phyloP scores from a whole-genome alignment of 1,140 invertebrate genomes.

The Leptinotarsa texana region DNA sequence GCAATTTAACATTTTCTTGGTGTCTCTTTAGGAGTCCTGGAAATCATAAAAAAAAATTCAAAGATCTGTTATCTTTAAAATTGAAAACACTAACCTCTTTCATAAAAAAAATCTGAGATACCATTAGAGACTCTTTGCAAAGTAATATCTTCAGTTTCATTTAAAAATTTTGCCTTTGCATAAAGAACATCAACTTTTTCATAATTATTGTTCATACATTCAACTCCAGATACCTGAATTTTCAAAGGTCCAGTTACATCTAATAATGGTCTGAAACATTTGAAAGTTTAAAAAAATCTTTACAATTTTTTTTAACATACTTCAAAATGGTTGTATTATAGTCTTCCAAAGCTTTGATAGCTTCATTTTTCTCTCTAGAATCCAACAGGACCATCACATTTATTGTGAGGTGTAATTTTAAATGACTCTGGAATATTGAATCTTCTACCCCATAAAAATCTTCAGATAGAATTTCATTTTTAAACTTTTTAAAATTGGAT shows the following conservation, averaged over 20 bases:
- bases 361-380: slow-evolving; percentile 64
- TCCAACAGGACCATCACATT: slow-evolving; percentile 71
- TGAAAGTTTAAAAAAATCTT: not conserved
- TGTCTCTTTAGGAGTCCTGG: slow-evolving; percentile 60
- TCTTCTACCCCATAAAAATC: slow-evolving; percentile 62
- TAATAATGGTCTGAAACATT: slow-evolving; percentile 19
- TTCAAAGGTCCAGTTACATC: slow-evolving; percentile 44
- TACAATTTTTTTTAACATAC: slow-evolving; percentile 54
- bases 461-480: slow-evolving; percentile 45
- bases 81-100: slow-evolving; percentile 56
- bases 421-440: slow-evolving; percentile 69
- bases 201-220: slow-evolving; percentile 60
- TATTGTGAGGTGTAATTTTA: slow-evolving; percentile 78
- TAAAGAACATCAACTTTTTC: slow-evolving; percentile 58
- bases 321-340: slow-evolving; percentile 60
- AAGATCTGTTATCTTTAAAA: slow-evolving; percentile 57
- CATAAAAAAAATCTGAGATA: slow-evolving; percentile 56
- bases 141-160: slow-evolving; percentile 49
- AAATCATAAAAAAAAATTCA: not conserved
- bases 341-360: slow-evolving; percentile 58
- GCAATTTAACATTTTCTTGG: slow-evolving; percentile 70
- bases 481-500: slow-evolving; percentile 64
- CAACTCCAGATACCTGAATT: slow-evolving; percentile 57
- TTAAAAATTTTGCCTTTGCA: slow-evolving; percentile 57
- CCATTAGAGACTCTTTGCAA: slow-evolving; percentile 56